These are phyloP conservation scores for Dicrostonyx torquatus DNA, from an alignment of 2,797 vertebrate species.

Conservation along the genomic window DNA sequence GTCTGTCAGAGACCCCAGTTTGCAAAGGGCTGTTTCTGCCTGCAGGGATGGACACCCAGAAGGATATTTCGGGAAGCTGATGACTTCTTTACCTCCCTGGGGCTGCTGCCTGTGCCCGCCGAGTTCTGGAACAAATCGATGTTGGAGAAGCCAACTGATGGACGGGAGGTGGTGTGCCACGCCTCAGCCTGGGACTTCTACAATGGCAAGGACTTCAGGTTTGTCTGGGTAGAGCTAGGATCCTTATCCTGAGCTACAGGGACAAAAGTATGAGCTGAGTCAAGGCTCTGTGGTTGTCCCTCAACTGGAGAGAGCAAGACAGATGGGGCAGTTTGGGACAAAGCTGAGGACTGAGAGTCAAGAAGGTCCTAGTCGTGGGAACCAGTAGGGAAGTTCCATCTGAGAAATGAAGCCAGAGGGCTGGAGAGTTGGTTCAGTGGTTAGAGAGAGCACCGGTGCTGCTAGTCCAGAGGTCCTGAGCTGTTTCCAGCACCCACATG, in stretches of 20 bases:
- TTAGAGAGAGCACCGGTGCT: too few species aligned
- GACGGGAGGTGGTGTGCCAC: constrained; percentile 94
- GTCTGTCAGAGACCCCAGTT: not conserved
- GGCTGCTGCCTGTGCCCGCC: constrained; percentile 90
- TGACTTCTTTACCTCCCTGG: constrained; percentile 93
- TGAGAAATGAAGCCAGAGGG: not conserved
- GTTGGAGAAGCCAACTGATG: constrained; percentile 91
- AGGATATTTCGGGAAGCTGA: constrained; percentile 95
- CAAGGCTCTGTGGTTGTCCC: not conserved
- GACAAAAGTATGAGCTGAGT: not conserved
- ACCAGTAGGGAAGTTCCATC: not conserved
- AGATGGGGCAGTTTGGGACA: not conserved
- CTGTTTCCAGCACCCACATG: too few species aligned
- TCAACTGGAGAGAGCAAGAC: not conserved
- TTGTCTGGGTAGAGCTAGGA: not conserved
- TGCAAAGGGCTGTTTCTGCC: constrained; percentile 20
- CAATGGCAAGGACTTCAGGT: constrained; percentile 97
- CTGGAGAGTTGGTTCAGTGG: too few species aligned
- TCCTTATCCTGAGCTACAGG: not conserved
- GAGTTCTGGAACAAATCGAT: constrained; percentile 95
- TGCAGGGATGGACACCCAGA: constrained; percentile 93
- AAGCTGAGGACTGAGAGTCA: not conserved
- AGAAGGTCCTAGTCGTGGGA: not conserved
- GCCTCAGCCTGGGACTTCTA: constrained; percentile 98
- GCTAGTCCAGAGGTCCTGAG: too few species aligned